Evolutionary conservation across 1,140 invertebrate species (phyloP), one percentile per base, ranked within the genome.

Genomic region (Muscidifurax raptorellus): DNA sequence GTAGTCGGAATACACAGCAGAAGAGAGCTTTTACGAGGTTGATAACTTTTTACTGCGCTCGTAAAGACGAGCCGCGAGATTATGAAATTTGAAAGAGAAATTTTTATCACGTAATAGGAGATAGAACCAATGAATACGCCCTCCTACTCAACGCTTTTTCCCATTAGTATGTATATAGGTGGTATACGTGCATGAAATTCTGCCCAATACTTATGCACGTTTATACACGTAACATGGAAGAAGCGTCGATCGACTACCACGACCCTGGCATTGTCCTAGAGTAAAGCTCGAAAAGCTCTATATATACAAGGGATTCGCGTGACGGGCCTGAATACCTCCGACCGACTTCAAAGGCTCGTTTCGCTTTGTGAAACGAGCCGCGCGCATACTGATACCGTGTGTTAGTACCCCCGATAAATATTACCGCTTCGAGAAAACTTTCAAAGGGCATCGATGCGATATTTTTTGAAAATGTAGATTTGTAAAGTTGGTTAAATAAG

Each of bases 241-340:
- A n/a, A n/a, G n/a, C n/a, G n/a, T n/a, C n/a, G n/a, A n/a, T n/a
- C n/a, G n/a, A n/a, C n/a, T n/a, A n/a, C n/a, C n/a, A 4, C 67
- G 27, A 69, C 67, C 67, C 67, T 71, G 27, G 67, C 67, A 30
- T 71, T 71, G 67, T 30, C 67, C 67, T 71, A n/a, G 67, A 71
- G 28, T 5, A 13, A 36, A 36, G 67, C 10, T 27, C 0, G 1
- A 28, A 71, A 71, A 28, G 67, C 36, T 40, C 36, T 36, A 9
- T n/a, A 10, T 40, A 10, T 40, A 40, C 3, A 64, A 5, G n/a
- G 12, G 25, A 71, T 28, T 71, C 67, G 67, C 67, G 67, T 71
- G 67, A 27, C 67, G 13, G 22, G 2, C 25, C 13, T 27, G 67
- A 28, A 71, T 27, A 13, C 67, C 25, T 25, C 7, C 28, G 67